Evolutionary conservation across 2,888 invertebrate species (phyloP), one percentile per base, ranked within the genome.

Genomic region (Pheosia gnoma): DNA sequence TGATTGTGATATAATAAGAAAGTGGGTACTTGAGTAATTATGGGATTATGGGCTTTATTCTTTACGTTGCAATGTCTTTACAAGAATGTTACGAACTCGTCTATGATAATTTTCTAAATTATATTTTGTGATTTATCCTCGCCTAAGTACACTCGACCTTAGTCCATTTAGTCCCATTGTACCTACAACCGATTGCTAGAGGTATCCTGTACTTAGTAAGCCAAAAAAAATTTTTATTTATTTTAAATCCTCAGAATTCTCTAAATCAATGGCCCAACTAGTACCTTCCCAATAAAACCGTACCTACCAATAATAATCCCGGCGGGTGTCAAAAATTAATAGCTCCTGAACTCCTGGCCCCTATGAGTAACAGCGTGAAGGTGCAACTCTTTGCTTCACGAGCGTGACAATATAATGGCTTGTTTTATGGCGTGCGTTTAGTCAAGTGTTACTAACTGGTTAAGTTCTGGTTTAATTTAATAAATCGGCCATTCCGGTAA

Each of bases 281-380:
- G 61, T 67, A 58, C 58, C 58, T 56, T 10, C 61, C 51, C 25
- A 65, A 59, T 62, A 13, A 41, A 57, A 57, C n/a, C n/a, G 10
- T 25, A 25, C 25, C 25, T 25, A 69, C 71, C 87, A 85, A 88
- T 85, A 84, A 84, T 86, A 82, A 25, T 25, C 25, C 25, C 25
- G 25, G 85, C 81, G 81, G 80, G 75, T 83, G 82, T 81, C 85
- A 86, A 86, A 87, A 89, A 89, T 87, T 85, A 86, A 85, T 83
- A 75, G 82, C 55, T 67, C 77, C 67, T 72, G 77, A 83, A 78
- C 81, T 77, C 73, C 61, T 64, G 39, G 55, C 76, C 73, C 70
- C 66, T 70, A 85, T 86, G 87, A 86, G 73, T 78, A 78, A 87
- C 82, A 69, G 67, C 59, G 63, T 58, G 60, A 69, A 63, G 77